Evolutionary conservation across 1,140 invertebrate genomes (phyloP).

Genomic region (Ephestia elutella): DNA sequence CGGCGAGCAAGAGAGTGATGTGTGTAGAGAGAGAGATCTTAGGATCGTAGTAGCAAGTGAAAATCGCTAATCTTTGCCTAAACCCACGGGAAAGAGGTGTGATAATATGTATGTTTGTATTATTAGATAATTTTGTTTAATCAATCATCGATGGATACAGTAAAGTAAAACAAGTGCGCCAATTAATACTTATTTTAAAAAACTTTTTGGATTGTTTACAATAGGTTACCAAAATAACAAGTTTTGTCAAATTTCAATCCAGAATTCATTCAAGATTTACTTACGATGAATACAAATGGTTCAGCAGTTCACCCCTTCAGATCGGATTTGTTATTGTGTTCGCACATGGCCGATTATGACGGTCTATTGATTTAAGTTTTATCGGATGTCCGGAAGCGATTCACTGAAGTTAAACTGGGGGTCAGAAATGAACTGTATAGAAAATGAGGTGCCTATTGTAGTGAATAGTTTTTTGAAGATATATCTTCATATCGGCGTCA

Average conservation of each 20-base stretch:
- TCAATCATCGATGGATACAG: too few species aligned
- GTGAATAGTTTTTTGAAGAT: neutral
- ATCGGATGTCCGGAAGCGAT: neutral
- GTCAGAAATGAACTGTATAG: neutral
- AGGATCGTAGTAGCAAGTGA: too few species aligned
- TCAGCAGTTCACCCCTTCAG: neutral
- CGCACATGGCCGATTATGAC: neutral
- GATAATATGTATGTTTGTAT: too few species aligned
- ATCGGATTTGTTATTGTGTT: neutral
- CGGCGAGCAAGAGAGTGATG: too few species aligned
- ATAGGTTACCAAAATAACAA: neutral
- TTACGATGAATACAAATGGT: neutral
- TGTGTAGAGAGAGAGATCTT: too few species aligned
- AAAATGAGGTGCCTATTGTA: neutral
- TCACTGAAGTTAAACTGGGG: neutral
- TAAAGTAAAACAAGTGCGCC: too few species aligned
- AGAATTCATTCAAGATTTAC: neutral
- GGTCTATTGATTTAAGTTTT: neutral
- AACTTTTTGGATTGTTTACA: too few species aligned
- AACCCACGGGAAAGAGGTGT: too few species aligned
- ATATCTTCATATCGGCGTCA: too few species aligned
- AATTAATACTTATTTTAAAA: too few species aligned
- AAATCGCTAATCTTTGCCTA: too few species aligned
- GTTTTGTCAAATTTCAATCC: neutral
- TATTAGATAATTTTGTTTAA: too few species aligned